Percentiles rank a stretch among this genome's conserved stretches.
These are phyloP conservation scores for Ceriagrion tenellum DNA, from an alignment of 2,888 invertebrate species.

Conservation along the genomic window DNA sequence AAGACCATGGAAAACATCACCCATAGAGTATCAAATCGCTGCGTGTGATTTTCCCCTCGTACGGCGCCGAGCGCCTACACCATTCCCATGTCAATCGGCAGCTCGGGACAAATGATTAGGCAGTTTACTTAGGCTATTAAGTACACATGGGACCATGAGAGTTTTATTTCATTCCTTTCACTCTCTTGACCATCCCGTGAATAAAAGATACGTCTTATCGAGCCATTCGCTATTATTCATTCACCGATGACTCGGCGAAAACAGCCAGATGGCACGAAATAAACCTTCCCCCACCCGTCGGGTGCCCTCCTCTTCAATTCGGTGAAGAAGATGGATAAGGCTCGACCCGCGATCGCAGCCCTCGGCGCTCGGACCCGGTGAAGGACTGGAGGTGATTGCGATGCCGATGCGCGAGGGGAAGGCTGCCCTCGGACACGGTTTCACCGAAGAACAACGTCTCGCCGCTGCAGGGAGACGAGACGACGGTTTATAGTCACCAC, in stretches of 20 bases:
- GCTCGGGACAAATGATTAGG: neutral
- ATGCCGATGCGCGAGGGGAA: neutral
- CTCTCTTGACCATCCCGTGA: neutral
- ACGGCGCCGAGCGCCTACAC: neutral
- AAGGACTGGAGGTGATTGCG: neutral
- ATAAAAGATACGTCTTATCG: neutral
- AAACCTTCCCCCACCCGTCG: neutral
- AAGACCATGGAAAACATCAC: neutral
- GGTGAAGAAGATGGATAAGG: neutral
- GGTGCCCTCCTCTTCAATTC: neutral
- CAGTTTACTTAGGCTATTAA: conserved; percentile 5
- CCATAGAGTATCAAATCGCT: neutral
- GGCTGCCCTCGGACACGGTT: too few relatives aligned
- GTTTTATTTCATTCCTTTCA: neutral
- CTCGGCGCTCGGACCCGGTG: neutral
- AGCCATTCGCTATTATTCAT: conserved; percentile 20
- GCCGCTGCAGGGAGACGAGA: too few relatives aligned
- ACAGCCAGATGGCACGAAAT: neutral
- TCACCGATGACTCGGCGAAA: conserved; percentile 47
- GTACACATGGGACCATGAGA: neutral
- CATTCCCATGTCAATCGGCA: neutral
- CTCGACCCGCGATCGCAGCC: neutral
- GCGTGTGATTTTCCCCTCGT: neutral
- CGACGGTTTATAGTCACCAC: too few relatives aligned
- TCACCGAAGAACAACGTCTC: too few relatives aligned